Conservation (phyloP, 2,113 vertebrate species). For the Verasper variegatus region DNA sequence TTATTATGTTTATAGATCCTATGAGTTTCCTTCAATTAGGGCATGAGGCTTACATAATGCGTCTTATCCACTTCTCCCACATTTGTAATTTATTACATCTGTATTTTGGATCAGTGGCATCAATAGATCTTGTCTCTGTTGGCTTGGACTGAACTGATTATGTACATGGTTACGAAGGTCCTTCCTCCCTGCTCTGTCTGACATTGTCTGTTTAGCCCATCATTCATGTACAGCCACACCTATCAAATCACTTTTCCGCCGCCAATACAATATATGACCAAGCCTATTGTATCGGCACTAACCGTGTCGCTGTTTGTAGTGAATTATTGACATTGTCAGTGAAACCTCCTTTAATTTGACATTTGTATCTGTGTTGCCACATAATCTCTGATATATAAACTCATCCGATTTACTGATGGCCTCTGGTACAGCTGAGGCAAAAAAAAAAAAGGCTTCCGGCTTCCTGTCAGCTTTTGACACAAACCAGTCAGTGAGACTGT, state of each 20-base stretch:
- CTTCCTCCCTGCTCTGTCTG: background rate
- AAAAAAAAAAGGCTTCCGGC: slow-evolving; percentile 17
- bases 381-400: slow-evolving; percentile 26
- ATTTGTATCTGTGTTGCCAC: slow-evolving; percentile 35
- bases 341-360: slow-evolving; percentile 26
- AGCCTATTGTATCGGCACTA: slow-evolving; percentile 17
- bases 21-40: background rate
- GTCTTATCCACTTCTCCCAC: background rate
- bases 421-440: slow-evolving; percentile 15
- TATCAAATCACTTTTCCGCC: slow-evolving; percentile 6
- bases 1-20: background rate
- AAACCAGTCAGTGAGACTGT: slow-evolving; percentile 5
- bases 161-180: background rate
- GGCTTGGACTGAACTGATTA: slow-evolving; percentile 6
- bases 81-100: background rate
- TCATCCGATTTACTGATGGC: slow-evolving; percentile 24
- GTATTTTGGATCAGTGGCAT: slow-evolving; percentile 2
- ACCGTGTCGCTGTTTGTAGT: slow-evolving; percentile 30
- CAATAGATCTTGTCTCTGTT: background rate
- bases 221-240: slow-evolving; percentile 27
- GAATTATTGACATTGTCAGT: slow-evolving; percentile 38
- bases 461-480: slow-evolving; percentile 36
- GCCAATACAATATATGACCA: slow-evolving; percentile 5
- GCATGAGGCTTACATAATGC: background rate
- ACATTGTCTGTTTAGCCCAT: slow-evolving; percentile 6